These are phyloP conservation scores for Todiramphus chloris DNA, from an alignment of 2,113 vertebrate genomes.

Conservation along the genomic window DNA sequence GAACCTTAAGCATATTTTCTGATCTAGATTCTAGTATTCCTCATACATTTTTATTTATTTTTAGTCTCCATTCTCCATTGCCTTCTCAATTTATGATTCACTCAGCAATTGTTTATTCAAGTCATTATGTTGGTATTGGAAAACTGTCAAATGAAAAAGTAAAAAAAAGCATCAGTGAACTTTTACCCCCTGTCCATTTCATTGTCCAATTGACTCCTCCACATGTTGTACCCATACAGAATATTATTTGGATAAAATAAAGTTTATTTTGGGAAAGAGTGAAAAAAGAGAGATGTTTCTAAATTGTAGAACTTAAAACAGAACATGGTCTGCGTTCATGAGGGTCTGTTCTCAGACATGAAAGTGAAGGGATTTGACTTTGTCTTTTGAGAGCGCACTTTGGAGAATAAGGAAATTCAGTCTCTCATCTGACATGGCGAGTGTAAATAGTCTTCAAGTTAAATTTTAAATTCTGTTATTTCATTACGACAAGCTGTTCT, in stretches of 20 bases:
- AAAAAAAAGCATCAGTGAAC: not conserved
- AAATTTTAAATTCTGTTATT: not conserved
- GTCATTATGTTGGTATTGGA: conserved; percentile 1
- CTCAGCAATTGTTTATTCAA: conserved; percentile 38
- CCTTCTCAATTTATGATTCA: conserved; percentile 23
- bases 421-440: not conserved
- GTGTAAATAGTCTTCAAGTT: not conserved
- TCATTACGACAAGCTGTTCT: not conserved
- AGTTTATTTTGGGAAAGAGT: not conserved
- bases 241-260: not conserved
- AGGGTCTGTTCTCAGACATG: not conserved
- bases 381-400: not conserved
- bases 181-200: not conserved
- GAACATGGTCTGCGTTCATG: not conserved
- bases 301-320: not conserved
- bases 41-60: not conserved
- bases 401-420: not conserved
- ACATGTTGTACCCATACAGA: not conserved
- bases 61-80: not conserved
- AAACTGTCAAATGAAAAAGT: conserved; percentile 16
- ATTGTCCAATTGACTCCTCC: not conserved
- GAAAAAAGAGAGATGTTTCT: not conserved
- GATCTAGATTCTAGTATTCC: not conserved
- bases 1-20: not conserved
- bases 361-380: not conserved